Conservation (phyloP, 23 tunicate species). For the Halocynthia roretzi region DNA sequence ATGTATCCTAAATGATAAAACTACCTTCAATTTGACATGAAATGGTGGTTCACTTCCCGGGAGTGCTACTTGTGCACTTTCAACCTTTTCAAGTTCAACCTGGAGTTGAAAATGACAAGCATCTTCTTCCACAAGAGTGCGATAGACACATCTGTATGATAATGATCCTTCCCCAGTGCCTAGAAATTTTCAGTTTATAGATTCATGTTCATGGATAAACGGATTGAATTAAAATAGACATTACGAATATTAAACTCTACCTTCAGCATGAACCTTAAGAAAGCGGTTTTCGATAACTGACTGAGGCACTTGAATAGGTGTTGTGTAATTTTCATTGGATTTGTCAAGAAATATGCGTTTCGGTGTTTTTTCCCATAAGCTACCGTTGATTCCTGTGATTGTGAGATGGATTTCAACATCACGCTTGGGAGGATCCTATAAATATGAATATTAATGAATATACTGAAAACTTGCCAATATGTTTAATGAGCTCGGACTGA, state of each 20-base stretch:
- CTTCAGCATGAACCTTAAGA: constrained; percentile 15
- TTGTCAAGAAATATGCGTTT: background rate
- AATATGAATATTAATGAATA: background rate
- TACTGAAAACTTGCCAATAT: background rate
- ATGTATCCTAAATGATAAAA: background rate
- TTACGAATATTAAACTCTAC: background rate
- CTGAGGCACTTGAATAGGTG: constrained; percentile 6
- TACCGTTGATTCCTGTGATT: background rate
- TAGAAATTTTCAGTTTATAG: background rate
- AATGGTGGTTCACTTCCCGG: background rate
- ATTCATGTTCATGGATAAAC: background rate
- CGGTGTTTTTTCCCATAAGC: background rate
- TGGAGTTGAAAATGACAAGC: constrained; percentile 39
- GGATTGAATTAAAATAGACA: too few relatives aligned
- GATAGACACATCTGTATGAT: constrained; percentile 48
- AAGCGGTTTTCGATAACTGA: background rate
- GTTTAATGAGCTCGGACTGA: background rate
- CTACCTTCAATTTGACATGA: background rate
- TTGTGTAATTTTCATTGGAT: constrained; percentile 3
- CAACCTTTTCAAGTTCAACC: background rate
- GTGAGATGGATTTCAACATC: constrained; percentile 8
- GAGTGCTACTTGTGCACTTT: background rate
- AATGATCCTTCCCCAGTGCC: constrained; percentile 41
- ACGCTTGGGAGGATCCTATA: constrained; percentile 1
- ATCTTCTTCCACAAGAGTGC: constrained; percentile 51